Conservation (phyloP, 2,797 vertebrate genomes). For the Enteromius fasciolatus region DNA sequence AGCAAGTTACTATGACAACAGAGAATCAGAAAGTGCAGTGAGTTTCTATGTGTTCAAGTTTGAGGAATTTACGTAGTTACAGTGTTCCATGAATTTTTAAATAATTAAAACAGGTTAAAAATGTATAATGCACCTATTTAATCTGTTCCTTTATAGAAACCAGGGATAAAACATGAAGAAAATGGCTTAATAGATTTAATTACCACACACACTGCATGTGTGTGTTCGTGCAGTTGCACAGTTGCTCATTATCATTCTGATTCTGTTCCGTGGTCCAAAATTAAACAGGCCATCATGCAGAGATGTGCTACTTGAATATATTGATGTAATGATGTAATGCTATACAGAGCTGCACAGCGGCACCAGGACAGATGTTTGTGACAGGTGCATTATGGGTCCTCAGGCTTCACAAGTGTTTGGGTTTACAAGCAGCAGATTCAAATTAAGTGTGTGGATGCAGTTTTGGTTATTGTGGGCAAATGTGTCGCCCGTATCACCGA, state of each 20-base stretch:
- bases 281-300: constrained; percentile 34
- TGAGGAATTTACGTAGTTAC: neutral
- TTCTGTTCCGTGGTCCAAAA: constrained; percentile 16
- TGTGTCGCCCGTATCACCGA: neutral
- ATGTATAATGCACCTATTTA: neutral
- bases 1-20: constrained; percentile 33
- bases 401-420: constrained; percentile 19
- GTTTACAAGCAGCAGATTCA: constrained; percentile 22
- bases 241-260: constrained; percentile 21
- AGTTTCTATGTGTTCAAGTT: constrained; percentile 13
- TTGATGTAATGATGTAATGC: constrained; percentile 39
- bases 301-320: constrained; percentile 36
- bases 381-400: constrained; percentile 48
- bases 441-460: constrained; percentile 3
- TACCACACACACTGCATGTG: neutral
- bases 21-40: constrained; percentile 24
- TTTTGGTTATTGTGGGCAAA: neutral
- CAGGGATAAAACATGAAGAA: neutral
- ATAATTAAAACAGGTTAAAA: neutral
- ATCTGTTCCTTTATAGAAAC: neutral
- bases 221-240: neutral
- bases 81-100: neutral
- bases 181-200: neutral
- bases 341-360: constrained; percentile 23
- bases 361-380: constrained; percentile 44